These are phyloP conservation scores for Lochmaea capreae DNA, from an alignment of 2,888 invertebrate genomes.

Conservation along the genomic window DNA sequence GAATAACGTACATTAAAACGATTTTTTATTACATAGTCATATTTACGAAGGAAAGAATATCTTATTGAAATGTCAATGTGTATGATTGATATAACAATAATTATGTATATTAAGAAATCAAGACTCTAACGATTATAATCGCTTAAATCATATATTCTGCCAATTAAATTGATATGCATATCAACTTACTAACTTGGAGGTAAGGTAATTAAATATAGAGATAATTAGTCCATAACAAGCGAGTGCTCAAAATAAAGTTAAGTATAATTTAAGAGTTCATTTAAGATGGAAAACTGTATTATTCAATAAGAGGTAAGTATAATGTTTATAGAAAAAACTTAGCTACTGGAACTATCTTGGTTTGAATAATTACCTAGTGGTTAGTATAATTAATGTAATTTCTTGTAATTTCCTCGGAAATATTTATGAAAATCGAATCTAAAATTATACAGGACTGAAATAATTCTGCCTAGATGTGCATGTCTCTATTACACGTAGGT, in stretches of 20 bases:
- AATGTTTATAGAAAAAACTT: constrained; percentile 50
- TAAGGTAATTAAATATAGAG: not conserved
- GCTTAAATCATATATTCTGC: no score
- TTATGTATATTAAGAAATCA: no score
- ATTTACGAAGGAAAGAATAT: no score
- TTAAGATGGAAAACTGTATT: constrained; percentile 47
- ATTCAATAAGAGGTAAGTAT: constrained; percentile 52
- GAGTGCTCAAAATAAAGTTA: not conserved
- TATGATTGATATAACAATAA: no score
- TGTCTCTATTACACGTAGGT: constrained; percentile 55
- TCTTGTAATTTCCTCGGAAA: constrained; percentile 56
- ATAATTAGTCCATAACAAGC: not conserved
- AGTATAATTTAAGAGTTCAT: constrained; percentile 46
- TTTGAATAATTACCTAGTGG: constrained; percentile 52
- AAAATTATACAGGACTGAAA: constrained; percentile 55
- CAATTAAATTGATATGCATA: no score
- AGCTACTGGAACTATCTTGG: constrained; percentile 53
- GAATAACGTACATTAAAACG: no score
- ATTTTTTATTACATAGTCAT: no score
- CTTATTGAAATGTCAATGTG: no score
- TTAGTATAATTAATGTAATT: constrained; percentile 54
- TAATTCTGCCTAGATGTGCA: constrained; percentile 60
- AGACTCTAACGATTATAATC: no score
- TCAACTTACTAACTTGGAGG: not conserved
- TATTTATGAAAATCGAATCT: constrained; percentile 59